Percentiles rank a stretch among this genome's conserved stretches.
These are phyloP conservation scores for Centruroides vittatus DNA, from an alignment of 1,140 invertebrate species.

Conservation along the genomic window DNA sequence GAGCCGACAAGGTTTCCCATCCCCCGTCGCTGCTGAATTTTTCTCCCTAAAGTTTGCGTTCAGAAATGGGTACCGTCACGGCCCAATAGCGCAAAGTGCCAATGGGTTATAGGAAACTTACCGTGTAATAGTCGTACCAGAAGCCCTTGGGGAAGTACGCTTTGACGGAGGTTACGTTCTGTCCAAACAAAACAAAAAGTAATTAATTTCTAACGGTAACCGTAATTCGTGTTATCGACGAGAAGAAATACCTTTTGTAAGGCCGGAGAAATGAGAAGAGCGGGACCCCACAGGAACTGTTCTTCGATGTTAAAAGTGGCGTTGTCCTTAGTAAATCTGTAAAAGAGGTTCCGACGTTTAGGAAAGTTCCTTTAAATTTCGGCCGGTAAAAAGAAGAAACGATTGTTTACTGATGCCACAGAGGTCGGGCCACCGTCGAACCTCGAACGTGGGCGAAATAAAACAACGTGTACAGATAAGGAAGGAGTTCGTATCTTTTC, in stretches of 20 bases:
- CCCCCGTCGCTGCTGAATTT: neutral
- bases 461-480: constrained; percentile 37
- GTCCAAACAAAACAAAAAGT: neutral
- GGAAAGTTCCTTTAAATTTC: neutral
- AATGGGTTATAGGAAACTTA: constrained; percentile 12
- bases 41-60: neutral
- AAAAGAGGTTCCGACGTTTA: too few species aligned
- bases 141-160: constrained; percentile 29
- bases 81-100: neutral
- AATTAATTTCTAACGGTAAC: too few species aligned
- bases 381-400: neutral
- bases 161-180: constrained; percentile 12
- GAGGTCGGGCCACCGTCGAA: constrained; percentile 19
- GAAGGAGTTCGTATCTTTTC: constrained; percentile 33
- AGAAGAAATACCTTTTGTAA: constrained; percentile 14
- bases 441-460: constrained; percentile 27
- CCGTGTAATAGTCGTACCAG: constrained; percentile 34
- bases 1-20: neutral
- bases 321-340: constrained; percentile 10
- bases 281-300: constrained; percentile 21
- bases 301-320: constrained; percentile 10
- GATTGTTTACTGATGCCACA: constrained; percentile 12
- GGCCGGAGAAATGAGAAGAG: constrained; percentile 15
- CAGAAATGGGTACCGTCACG: too few species aligned
- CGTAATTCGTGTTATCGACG: too few species aligned